Conservation (phyloP, 2,888 invertebrate species). For the Leptopilina drosophilae region DNA sequence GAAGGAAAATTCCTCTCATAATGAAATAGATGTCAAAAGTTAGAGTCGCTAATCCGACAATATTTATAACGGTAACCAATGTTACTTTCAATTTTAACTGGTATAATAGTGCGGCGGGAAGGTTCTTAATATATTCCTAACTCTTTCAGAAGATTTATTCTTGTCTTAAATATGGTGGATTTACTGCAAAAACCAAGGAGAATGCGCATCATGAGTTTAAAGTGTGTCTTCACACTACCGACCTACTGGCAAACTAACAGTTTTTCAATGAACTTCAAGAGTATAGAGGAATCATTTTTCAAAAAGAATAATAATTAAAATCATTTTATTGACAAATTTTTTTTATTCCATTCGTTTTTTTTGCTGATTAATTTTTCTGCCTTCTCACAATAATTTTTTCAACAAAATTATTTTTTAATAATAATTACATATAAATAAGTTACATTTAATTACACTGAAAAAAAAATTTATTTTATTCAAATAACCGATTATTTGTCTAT, state of each 20-base stretch:
- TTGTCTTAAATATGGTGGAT: constrained; percentile 5
- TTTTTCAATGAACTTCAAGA: background rate
- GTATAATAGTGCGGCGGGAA: background rate
- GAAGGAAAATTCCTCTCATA: constrained; percentile 16
- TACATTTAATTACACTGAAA: too few species aligned
- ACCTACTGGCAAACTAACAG: constrained; percentile 20
- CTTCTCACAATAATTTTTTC: too few species aligned
- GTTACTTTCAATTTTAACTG: constrained; percentile 13
- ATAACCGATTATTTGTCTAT: too few species aligned
- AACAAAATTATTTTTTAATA: too few species aligned
- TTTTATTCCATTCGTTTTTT: too few species aligned
- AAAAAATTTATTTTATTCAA: too few species aligned
- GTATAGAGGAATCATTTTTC: too few species aligned
- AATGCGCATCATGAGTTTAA: background rate
- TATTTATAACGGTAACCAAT: constrained; percentile 25
- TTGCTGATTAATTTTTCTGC: too few species aligned
- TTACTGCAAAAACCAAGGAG: background rate
- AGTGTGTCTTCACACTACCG: background rate
- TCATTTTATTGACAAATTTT: too few species aligned
- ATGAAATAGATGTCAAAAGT: constrained; percentile 27
- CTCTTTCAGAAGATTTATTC: constrained; percentile 20
- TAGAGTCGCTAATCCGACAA: constrained; percentile 24
- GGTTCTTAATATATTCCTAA: constrained; percentile 2
- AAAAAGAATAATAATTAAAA: too few species aligned
- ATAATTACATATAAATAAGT: too few species aligned